phyloP scores from a whole-genome alignment of 1,140 invertebrate species.

The Chionoecetes opilio region DNA sequence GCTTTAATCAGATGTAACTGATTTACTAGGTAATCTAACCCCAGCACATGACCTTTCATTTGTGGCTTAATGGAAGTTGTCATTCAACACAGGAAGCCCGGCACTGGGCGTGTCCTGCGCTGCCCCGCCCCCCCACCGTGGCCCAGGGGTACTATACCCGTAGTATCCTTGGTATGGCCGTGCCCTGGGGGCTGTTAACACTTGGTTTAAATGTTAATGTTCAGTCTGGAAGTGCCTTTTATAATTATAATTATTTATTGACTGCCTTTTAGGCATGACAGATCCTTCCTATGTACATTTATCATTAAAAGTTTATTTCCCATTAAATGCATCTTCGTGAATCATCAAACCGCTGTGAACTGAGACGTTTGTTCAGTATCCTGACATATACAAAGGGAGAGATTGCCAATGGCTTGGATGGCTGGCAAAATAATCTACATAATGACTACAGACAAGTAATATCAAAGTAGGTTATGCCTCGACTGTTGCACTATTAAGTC shows the following conservation, averaged over 20 bases:
- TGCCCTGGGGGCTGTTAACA: background rate
- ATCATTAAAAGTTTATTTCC: background rate
- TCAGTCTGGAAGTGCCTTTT: conserved; percentile 28
- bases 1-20: background rate
- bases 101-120: background rate
- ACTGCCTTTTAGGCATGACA: background rate
- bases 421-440: background rate
- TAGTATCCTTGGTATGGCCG: background rate
- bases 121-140: background rate
- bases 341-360: conserved; percentile 29
- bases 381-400: background rate
- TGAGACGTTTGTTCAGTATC: background rate
- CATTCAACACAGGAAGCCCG: background rate
- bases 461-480: background rate
- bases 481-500: background rate
- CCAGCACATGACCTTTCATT: background rate
- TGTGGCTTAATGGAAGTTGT: background rate
- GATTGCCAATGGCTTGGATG: background rate
- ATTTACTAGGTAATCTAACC: background rate
- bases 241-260: conserved; percentile 24
- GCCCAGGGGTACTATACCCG: no score
- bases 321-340: conserved; percentile 19
- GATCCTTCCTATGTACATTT: conserved; percentile 19
- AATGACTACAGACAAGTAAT: background rate
- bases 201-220: background rate